Conservation (phyloP, 2,113 vertebrate genomes). For the Steatornis caripensis region DNA sequence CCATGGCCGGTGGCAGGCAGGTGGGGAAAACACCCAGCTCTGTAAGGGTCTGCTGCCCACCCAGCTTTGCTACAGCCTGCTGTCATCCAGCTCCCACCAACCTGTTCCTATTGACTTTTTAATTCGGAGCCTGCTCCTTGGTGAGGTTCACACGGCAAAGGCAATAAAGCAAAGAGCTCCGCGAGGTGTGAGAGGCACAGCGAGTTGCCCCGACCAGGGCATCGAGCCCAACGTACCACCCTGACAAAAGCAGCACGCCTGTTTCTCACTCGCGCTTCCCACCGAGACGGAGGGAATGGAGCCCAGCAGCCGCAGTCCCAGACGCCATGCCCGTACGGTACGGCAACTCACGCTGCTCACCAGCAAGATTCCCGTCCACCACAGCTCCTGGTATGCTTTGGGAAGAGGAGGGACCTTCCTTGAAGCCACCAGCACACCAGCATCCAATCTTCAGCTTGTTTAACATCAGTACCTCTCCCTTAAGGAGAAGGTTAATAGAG, state of each 20-base stretch:
- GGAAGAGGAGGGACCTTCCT: neutral
- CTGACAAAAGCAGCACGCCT: neutral
- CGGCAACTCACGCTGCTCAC: rapidly evolving
- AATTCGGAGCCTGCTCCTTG: neutral
- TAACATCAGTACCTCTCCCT: neutral
- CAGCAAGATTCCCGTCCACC: rapidly evolving
- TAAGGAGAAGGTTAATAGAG: neutral
- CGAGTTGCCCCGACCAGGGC: rapidly evolving
- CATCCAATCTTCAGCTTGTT: neutral
- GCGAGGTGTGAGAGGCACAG: neutral
- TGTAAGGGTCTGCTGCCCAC: neutral
- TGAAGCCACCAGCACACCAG: neutral
- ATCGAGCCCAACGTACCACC: rapidly evolving
- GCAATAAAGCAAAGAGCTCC: neutral
- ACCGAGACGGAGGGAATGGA: neutral
- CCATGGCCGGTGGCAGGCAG: rapidly evolving
- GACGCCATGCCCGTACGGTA: rapidly evolving
- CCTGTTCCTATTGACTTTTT: neutral
- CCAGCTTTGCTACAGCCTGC: neutral
- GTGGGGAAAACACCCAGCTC: neutral
- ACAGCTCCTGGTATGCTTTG: neutral
- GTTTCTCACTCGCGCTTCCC: neutral
- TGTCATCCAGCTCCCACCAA: neutral
- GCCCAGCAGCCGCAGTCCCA: neutral
- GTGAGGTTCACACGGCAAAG: neutral